A percentile compares a stretch with the other conserved stretches of the same genome.
These are phyloP conservation scores for Tricholauxania praeusta DNA, from an alignment of 2,888 invertebrate genomes.

Conservation along the genomic window DNA sequence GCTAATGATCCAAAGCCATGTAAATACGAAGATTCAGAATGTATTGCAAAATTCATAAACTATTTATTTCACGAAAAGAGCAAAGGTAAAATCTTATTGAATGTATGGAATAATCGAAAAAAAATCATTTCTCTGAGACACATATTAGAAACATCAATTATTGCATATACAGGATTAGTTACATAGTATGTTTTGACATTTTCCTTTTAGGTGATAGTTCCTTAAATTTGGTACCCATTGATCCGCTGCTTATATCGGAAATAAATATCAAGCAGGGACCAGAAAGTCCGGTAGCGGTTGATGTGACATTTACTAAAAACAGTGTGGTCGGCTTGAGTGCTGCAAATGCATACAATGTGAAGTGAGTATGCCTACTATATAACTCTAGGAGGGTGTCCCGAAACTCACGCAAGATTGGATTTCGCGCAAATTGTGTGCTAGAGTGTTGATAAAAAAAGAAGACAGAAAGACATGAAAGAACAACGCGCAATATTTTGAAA, in stretches of 20 bases:
- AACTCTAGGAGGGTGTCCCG: too few species aligned
- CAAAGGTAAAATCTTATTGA: slow-evolving; percentile 29
- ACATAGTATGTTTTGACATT: neutral
- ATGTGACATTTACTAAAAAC: slow-evolving; percentile 58
- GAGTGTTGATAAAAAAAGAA: too few species aligned
- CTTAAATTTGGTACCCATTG: slow-evolving; percentile 55
- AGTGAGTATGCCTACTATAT: slow-evolving; percentile 45
- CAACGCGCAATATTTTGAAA: too few species aligned
- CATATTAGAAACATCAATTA: too few species aligned
- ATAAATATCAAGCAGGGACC: slow-evolving; percentile 58
- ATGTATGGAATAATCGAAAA: neutral
- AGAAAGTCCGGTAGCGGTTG: slow-evolving; percentile 62
- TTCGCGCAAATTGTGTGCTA: too few species aligned
- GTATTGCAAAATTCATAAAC: slow-evolving; percentile 50
- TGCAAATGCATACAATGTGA: slow-evolving; percentile 49
- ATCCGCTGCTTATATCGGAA: slow-evolving; percentile 55
- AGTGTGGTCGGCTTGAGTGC: slow-evolving; percentile 52
- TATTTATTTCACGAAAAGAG: slow-evolving; percentile 46
- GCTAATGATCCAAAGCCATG: slow-evolving; percentile 59
- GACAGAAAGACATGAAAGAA: too few species aligned
- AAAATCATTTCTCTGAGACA: too few species aligned
- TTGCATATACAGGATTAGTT: neutral
- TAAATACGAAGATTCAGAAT: slow-evolving; percentile 54
- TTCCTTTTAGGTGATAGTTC: slow-evolving; percentile 50
- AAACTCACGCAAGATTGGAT: too few species aligned